A percentile compares a stretch with the other conserved stretches of the same genome.
phyloP scores from a whole-genome alignment of 2,888 invertebrate species.

The Allygus modestus region DNA sequence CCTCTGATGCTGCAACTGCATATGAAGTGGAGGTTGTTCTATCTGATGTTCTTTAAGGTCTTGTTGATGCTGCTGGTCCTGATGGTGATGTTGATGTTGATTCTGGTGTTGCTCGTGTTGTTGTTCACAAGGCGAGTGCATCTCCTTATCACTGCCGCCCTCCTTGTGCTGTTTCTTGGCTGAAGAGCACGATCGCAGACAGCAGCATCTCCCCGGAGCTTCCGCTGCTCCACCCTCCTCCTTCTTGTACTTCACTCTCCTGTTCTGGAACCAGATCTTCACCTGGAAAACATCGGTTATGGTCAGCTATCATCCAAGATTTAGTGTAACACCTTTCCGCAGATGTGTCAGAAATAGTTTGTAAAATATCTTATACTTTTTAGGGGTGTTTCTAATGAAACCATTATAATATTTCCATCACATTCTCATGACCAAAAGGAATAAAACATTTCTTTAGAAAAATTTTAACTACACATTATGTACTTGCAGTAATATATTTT shows the following conservation, averaged over 20 bases:
- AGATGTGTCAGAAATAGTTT: too few relatives aligned
- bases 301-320: too few relatives aligned
- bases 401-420: too few relatives aligned
- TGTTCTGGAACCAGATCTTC: slow-evolving; percentile 97
- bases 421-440: too few relatives aligned
- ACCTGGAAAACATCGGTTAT: slow-evolving; percentile 80
- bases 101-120: not conserved
- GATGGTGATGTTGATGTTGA: not conserved
- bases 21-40: not conserved
- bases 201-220: slow-evolving; percentile 58
- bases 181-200: slow-evolving; percentile 60
- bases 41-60: not conserved
- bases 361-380: too few relatives aligned
- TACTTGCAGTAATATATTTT: too few relatives aligned
- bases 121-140: slow-evolving; percentile 33
- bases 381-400: too few relatives aligned
- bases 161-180: slow-evolving; percentile 24
- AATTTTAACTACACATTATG: too few relatives aligned
- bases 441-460: too few relatives aligned
- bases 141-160: not conserved
- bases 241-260: slow-evolving; percentile 95
- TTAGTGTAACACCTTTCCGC: too few relatives aligned
- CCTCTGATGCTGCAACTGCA: slow-evolving; percentile 6
- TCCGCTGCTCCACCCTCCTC: slow-evolving; percentile 52
- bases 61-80: not conserved